Evolutionary conservation across 2,113 vertebrate species (phyloP), one percentile per base, ranked within the genome.

Genomic region (Pardalotus punctatus): DNA sequence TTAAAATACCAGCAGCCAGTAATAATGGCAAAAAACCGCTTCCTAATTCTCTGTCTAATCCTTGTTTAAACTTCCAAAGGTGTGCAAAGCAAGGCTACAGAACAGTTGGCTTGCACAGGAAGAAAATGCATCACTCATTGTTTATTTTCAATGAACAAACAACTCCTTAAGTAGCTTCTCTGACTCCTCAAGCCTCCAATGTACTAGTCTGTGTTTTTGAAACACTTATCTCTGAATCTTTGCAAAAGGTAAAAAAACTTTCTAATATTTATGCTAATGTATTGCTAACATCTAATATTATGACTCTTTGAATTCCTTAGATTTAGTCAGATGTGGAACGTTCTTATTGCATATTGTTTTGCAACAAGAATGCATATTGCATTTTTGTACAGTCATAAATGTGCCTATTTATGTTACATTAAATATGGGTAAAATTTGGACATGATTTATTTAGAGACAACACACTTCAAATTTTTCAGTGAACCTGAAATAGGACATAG

Each of bases 31-130:
- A 60, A 95, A 73, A 48, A 1, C 25, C 7, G 11, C 38, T 95
- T 86, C 84, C 81, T 83, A 36, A 23, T 71, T 91, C n/a, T 64
- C 33, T 74, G 22, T 42, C 29, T 95, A 88, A 94, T 78, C 56
- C 47, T 95, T 95, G 65, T 94, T 96, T 88, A 90, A 94, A 72
- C 56, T 83, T 94, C n/a, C 67, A 79, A 54, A 94, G 47, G 17
- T 93, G 31, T 50, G 50, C 50, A 50, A 69, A 81, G n/a, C 35
- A 56, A 69, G 56, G 62, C 71, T 69, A 27, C 54, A 54, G 33
- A 94, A 61, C 16, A 84, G 38, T 35, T 12, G 4, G 31, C 60
- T 58, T 92, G 35, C 21, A 38, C 29, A 79, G 54, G 36, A 71
- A 61, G 43, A 88, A 88, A 93, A 77, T 35, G 6, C 29, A 57